These are phyloP conservation scores for Blennius ocellaris DNA, from an alignment of 2,113 vertebrate species.

Conservation along the genomic window DNA sequence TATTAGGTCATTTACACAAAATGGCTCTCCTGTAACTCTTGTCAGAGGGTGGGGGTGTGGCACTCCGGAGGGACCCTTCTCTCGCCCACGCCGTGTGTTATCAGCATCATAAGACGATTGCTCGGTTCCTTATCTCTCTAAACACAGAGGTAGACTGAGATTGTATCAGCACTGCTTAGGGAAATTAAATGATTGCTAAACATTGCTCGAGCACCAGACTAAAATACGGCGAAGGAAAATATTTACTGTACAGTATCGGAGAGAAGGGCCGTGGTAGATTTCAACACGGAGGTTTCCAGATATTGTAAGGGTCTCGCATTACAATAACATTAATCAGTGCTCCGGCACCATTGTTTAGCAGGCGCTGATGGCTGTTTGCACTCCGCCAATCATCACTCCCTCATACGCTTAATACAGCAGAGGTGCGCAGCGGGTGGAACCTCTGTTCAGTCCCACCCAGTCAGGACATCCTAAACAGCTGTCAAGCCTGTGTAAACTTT, in stretches of 20 bases:
- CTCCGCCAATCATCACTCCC: constrained; percentile 68
- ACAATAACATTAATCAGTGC: constrained; percentile 79
- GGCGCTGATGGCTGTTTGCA: constrained; percentile 52
- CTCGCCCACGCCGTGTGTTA: constrained; percentile 65
- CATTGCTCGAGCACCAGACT: constrained; percentile 53
- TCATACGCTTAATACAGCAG: constrained; percentile 24
- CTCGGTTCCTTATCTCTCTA: constrained; percentile 79
- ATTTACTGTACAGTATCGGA: constrained; percentile 75
- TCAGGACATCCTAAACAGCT: constrained; percentile 50
- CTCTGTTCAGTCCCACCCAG: constrained; percentile 34
- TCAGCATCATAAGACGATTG: constrained; percentile 62
- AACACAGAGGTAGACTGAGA: constrained; percentile 74
- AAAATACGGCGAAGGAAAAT: constrained; percentile 74
- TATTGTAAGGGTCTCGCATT: constrained; percentile 77
- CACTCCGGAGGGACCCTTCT: constrained; percentile 52
- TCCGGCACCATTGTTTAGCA: constrained; percentile 73
- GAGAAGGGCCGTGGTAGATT: constrained; percentile 46
- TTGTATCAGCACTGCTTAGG: constrained; percentile 76
- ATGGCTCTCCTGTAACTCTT: constrained; percentile 55
- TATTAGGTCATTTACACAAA: constrained; percentile 68
- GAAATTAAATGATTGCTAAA: constrained; percentile 77
- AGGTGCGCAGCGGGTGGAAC: constrained; percentile 46
- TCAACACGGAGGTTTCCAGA: constrained; percentile 78
- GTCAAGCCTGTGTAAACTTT: constrained; percentile 36
- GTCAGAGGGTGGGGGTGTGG: constrained; percentile 49